phyloP scores from a whole-genome alignment of 2,113 vertebrate genomes.

The Tinamus guttatus region DNA sequence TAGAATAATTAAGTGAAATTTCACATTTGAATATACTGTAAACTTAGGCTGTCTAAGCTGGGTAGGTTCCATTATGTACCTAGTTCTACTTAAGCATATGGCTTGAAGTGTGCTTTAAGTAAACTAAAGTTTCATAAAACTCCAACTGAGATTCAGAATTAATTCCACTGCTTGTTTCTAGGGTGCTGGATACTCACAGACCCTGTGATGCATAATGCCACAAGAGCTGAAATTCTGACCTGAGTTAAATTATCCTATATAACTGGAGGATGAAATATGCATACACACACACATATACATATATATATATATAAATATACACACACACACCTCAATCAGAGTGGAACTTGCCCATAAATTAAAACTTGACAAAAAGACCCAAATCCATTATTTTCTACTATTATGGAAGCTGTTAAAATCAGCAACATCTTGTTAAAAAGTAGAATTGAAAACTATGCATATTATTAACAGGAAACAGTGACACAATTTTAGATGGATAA shows the following conservation, averaged over 20 bases:
- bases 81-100: not conserved
- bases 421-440: not conserved
- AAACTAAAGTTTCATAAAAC: not conserved
- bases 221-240: not conserved
- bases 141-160: not conserved
- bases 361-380: not conserved
- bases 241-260: not conserved
- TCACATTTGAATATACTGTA: not conserved
- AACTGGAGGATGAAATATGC: not conserved
- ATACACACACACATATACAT: too few species aligned
- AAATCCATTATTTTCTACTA: not conserved
- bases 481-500: not conserved
- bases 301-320: too few species aligned
- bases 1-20: not conserved
- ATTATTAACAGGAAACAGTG: not conserved
- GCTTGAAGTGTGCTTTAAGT: not conserved
- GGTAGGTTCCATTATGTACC: not conserved
- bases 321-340: too few species aligned
- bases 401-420: not conserved
- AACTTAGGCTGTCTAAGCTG: not conserved
- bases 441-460: not conserved
- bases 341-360: not conserved
- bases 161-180: not conserved
- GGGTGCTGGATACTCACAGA: not conserved
- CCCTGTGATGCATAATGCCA: rapidly evolving